Conservation (phyloP, 1,140 invertebrate species). For the Drosophila nikananu region DNA sequence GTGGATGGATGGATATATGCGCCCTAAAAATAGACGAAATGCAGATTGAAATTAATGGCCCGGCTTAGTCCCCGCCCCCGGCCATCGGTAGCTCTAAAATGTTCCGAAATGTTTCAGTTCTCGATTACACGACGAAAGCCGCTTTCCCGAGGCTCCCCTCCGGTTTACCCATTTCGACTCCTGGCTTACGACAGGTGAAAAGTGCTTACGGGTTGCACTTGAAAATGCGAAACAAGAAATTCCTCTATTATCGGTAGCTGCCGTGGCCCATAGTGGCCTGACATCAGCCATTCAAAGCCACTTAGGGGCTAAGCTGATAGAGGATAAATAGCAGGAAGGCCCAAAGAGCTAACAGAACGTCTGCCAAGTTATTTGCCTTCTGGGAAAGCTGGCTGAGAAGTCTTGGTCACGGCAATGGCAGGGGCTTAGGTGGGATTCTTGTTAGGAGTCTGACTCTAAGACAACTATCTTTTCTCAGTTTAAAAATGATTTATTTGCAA, state of each 20-base stretch:
- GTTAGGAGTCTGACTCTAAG: neutral
- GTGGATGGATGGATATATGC: constrained; percentile 41
- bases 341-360: neutral
- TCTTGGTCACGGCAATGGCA: neutral
- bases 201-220: constrained; percentile 42
- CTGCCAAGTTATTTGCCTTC: neutral
- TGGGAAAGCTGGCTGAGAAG: neutral
- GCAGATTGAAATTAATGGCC: constrained; percentile 75
- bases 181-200: constrained; percentile 31
- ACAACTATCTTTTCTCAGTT: neutral
- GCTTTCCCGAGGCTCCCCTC: constrained; percentile 33
- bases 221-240: constrained; percentile 18
- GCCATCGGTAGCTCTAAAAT: constrained; percentile 3
- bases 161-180: constrained; percentile 2
- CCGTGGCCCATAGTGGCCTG: neutral
- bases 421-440: neutral
- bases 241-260: constrained; percentile 7
- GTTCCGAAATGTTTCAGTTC: constrained; percentile 62
- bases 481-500: neutral
- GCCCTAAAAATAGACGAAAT: constrained; percentile 66
- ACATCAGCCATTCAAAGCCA: neutral
- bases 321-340: constrained; percentile 9
- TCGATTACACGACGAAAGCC: constrained; percentile 64
- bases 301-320: constrained; percentile 33
- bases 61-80: neutral